Percentiles rank a stretch among this genome's conserved stretches.
These are phyloP conservation scores for Lacerta bilineata DNA, from an alignment of 2,797 vertebrate genomes.

Conservation along the genomic window DNA sequence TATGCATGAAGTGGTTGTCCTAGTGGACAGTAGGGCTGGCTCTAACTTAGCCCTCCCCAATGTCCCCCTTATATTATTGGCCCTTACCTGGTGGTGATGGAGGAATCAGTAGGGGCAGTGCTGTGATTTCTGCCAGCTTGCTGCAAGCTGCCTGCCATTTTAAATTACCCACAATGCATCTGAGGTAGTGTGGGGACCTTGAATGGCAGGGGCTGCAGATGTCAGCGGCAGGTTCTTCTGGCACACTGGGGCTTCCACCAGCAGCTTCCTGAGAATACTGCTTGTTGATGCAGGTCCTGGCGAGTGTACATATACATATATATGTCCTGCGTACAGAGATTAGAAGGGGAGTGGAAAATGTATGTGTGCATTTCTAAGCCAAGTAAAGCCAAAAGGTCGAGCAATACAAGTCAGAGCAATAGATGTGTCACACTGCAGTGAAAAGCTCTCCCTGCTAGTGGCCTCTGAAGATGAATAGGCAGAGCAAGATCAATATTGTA, in stretches of 20 bases:
- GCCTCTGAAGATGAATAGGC: background rate
- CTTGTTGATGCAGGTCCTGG: too few species aligned
- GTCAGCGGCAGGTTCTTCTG: too few species aligned
- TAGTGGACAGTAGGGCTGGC: background rate
- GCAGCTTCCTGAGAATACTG: too few species aligned
- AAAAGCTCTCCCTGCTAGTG: background rate
- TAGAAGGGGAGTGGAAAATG: background rate
- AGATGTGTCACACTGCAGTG: background rate
- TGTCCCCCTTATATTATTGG: background rate
- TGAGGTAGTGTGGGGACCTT: background rate
- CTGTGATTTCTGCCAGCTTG: background rate
- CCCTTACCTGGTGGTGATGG: background rate
- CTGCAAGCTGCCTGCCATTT: background rate
- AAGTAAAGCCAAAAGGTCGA: background rate
- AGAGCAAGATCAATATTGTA: conserved; percentile 3
- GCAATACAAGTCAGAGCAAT: background rate
- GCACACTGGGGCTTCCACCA: too few species aligned
- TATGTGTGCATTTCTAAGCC: background rate
- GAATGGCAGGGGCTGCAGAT: background rate
- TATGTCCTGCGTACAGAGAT: background rate
- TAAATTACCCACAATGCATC: background rate
- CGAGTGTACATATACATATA: background rate
- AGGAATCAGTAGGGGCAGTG: background rate
- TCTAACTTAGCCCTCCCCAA: background rate
- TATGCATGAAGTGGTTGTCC: background rate